These are phyloP conservation scores for Meiosimyza platycephala DNA, from an alignment of 2,888 invertebrate species.

Conservation along the genomic window DNA sequence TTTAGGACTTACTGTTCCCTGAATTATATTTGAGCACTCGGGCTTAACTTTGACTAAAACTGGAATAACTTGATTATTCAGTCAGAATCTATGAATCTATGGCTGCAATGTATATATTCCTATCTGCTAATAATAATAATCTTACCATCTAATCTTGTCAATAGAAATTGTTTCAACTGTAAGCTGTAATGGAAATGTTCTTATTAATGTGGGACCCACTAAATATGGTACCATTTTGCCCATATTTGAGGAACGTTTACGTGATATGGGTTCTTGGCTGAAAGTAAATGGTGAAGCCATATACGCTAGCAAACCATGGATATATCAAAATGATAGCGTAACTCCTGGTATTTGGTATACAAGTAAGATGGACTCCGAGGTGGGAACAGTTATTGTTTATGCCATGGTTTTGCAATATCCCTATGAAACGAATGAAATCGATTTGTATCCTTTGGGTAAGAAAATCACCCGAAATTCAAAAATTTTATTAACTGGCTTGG, in stretches of 20 bases:
- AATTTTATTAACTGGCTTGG: constrained; percentile 51
- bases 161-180: constrained; percentile 79
- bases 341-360: constrained; percentile 82
- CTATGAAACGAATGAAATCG: constrained; percentile 68
- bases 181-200: constrained; percentile 81
- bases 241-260: constrained; percentile 86
- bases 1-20: no score
- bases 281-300: constrained; percentile 88
- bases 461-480: constrained; percentile 41
- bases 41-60: no score
- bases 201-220: constrained; percentile 85
- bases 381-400: constrained; percentile 66
- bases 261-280: constrained; percentile 84
- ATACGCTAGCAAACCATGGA: constrained; percentile 83
- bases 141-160: no score
- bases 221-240: constrained; percentile 87
- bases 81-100: no score
- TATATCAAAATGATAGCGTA: constrained; percentile 82
- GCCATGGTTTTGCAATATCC: constrained; percentile 81
- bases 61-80: no score
- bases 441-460: constrained; percentile 67
- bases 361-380: constrained; percentile 52
- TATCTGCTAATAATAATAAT: no score
- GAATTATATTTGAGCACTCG: no score
- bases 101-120: no score